A percentile compares a stretch with the other conserved stretches of the same genome.
Conservation (phyloP, 2,113 vertebrate genomes). For the Mesembrinibis cayennensis region DNA sequence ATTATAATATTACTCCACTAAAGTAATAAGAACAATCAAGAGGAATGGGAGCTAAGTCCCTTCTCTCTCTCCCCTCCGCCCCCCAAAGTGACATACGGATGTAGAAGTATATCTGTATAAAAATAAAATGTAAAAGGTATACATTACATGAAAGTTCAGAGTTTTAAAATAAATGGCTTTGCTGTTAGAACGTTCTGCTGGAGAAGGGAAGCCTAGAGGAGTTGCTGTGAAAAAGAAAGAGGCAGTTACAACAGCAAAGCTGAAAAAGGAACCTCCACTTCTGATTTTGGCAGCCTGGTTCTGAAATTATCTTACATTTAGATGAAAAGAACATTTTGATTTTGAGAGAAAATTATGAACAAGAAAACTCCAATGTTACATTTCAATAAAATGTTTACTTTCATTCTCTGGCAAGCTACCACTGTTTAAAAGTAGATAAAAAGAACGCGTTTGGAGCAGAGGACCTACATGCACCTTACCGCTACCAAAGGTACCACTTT, state of each 20-base stretch:
- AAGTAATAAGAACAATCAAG: not conserved
- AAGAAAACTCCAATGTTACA: not conserved
- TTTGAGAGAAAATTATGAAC: not conserved
- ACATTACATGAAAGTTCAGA: no score
- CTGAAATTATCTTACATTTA: not conserved
- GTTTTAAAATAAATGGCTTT: not conserved
- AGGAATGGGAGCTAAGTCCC: not conserved
- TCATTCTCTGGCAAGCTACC: not conserved
- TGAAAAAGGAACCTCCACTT: not conserved
- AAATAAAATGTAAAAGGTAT: not conserved
- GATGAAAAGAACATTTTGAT: not conserved
- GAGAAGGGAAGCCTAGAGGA: not conserved
- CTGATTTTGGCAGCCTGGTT: not conserved
- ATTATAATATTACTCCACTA: not conserved
- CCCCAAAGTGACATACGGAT: not conserved
- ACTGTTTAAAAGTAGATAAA: not conserved
- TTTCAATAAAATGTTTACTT: not conserved
- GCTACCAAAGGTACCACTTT: rapidly evolving
- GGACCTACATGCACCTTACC: rapidly evolving
- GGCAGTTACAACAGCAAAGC: not conserved
- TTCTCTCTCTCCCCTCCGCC: not conserved
- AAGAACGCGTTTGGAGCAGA: not conserved
- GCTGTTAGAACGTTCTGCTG: not conserved
- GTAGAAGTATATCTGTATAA: not conserved
- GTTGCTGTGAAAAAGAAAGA: not conserved